phyloP scores from a whole-genome alignment of 2,797 vertebrate species.

The Sebastes cheni region DNA sequence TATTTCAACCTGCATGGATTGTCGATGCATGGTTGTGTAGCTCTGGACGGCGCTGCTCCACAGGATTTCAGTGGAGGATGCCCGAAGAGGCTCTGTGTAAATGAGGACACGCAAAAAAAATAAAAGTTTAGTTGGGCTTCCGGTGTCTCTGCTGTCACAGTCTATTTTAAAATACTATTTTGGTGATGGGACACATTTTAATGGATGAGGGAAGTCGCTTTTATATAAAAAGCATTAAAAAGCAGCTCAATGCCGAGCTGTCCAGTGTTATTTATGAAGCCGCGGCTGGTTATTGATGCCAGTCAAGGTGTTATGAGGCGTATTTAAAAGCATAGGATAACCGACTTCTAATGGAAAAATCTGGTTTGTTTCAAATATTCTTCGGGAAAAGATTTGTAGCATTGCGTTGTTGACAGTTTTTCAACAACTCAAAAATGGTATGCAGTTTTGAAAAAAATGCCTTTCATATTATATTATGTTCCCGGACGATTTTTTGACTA shows the following conservation, averaged over 20 bases:
- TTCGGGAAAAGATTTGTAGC: conserved; percentile 75
- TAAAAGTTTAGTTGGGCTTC: conserved; percentile 37
- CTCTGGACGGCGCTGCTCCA: conserved; percentile 47
- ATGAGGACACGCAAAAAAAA: conserved; percentile 7
- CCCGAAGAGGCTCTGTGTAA: conserved; percentile 32
- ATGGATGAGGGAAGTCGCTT: conserved; percentile 27
- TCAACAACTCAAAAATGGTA: conserved; percentile 66
- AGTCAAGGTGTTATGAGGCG: conserved; percentile 18
- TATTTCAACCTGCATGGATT: conserved; percentile 51
- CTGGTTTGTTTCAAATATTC: conserved; percentile 49
- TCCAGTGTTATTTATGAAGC: conserved; percentile 25
- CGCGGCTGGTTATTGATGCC: conserved; percentile 24
- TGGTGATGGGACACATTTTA: conserved; percentile 48
- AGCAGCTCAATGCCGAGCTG: conserved; percentile 21
- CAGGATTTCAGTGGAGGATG: conserved; percentile 38
- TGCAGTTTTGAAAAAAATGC: conserved; percentile 73
- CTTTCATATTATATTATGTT: conserved; percentile 59
- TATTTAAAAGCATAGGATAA: conserved; percentile 27
- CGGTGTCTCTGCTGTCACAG: conserved; percentile 40
- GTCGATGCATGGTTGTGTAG: conserved; percentile 54
- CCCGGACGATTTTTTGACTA: conserved; percentile 56
- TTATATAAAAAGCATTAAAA: conserved; percentile 32
- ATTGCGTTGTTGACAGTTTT: conserved; percentile 66
- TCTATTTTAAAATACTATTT: conserved; percentile 56
- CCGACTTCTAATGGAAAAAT: conserved; percentile 32